Conservation (phyloP, 2,113 vertebrate species). For the Ammospiza caudacuta region DNA sequence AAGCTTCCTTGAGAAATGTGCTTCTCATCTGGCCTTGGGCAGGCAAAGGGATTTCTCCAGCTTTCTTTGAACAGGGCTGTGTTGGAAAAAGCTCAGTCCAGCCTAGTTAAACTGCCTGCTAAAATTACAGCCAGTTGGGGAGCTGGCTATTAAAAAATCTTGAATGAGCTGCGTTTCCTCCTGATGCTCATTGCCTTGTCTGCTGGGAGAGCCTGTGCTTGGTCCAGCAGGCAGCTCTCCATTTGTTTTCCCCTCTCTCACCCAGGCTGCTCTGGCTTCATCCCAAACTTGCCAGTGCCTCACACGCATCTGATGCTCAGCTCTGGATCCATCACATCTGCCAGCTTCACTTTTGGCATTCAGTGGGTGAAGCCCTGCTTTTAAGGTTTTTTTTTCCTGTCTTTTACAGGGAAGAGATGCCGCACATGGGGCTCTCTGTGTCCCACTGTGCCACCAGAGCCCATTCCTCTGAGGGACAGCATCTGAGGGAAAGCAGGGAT, state of each 20-base stretch:
- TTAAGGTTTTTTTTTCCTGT: not conserved
- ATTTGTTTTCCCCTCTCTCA: not conserved
- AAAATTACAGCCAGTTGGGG: slow-evolving; percentile 43
- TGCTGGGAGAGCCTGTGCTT: not conserved
- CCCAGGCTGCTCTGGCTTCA: not conserved
- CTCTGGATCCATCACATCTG: not conserved
- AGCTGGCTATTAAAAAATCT: slow-evolving; percentile 7
- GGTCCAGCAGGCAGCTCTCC: not conserved
- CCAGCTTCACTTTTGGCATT: not conserved
- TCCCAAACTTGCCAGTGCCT: not conserved
- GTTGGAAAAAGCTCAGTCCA: slow-evolving; percentile 3
- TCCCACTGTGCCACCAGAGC: not conserved
- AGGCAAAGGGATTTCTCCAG: not conserved
- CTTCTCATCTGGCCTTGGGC: not conserved
- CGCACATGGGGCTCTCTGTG: not conserved
- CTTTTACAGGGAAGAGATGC: not conserved
- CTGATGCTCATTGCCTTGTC: not conserved
- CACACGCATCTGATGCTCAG: not conserved
- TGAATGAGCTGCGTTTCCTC: not conserved
- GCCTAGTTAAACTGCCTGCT: slow-evolving; percentile 29
- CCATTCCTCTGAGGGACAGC: not conserved
- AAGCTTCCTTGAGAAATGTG: not conserved
- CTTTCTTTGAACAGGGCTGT: not conserved
- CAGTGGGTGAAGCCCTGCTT: not conserved
- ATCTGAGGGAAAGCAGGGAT: not conserved